Evolutionary conservation across 2,113 vertebrate genomes (phyloP).

Genomic region (Festucalex cinctus): DNA sequence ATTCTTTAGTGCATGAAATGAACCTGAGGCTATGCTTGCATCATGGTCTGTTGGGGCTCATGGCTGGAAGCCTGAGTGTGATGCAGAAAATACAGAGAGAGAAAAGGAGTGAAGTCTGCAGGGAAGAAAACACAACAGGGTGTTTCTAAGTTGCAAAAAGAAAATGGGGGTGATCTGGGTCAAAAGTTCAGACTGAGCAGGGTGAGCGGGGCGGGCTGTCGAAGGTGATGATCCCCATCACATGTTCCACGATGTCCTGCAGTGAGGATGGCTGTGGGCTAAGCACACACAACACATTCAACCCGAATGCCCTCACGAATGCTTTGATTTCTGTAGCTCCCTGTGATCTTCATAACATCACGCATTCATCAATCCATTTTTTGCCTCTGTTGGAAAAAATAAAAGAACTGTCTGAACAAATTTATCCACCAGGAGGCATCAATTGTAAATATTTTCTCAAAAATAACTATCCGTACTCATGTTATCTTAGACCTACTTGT

Average conservation of each 20-base stretch:
- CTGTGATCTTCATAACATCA: conserved; percentile 21
- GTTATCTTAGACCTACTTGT: too few relatives aligned
- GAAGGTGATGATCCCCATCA: conserved; percentile 59
- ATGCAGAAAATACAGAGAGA: conserved; percentile 13
- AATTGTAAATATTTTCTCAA: too few relatives aligned
- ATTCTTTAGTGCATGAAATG: neutral
- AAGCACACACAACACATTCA: conserved; percentile 45
- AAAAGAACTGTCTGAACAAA: too few relatives aligned
- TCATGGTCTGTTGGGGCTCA: conserved; percentile 41
- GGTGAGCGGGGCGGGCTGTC: conserved; percentile 23
- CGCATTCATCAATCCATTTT: too few relatives aligned
- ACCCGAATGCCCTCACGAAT: conserved; percentile 47
- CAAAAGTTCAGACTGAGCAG: conserved; percentile 46
- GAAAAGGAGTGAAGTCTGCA: neutral
- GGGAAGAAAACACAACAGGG: neutral
- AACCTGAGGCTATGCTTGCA: neutral
- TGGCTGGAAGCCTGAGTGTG: conserved; percentile 46
- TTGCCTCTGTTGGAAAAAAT: too few relatives aligned
- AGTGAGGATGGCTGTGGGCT: conserved; percentile 48
- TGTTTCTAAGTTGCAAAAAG: conserved; percentile 3
- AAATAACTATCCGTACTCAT: too few relatives aligned
- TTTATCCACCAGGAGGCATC: too few relatives aligned
- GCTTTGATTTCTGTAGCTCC: conserved; percentile 48
- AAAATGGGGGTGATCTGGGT: conserved; percentile 54
- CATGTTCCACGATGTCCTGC: conserved; percentile 57